These are phyloP conservation scores for Scolopax bukidnonensis DNA, from an alignment of 2,797 vertebrate species.

Conservation along the genomic window DNA sequence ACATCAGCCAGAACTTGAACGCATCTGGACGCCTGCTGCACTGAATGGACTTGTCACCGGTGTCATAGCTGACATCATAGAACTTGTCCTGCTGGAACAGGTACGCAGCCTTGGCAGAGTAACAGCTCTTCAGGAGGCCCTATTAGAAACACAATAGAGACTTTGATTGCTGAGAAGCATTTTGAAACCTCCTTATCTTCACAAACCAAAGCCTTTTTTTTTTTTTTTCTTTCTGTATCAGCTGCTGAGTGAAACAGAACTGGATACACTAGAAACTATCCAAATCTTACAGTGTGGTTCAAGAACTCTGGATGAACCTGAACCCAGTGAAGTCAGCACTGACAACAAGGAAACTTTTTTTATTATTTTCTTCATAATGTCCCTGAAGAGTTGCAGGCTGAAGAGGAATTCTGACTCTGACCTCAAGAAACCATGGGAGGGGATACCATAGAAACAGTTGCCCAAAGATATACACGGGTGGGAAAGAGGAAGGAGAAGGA, in stretches of 20 bases:
- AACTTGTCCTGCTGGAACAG: constrained; percentile 91
- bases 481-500: background rate
- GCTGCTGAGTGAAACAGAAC: background rate
- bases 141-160: constrained; percentile 22
- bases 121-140: constrained; percentile 85
- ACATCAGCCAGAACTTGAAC: constrained; percentile 89
- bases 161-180: background rate
- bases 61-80: constrained; percentile 87
- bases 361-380: background rate
- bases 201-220: background rate
- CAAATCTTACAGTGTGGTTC: background rate
- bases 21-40: constrained; percentile 86
- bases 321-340: background rate
- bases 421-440: background rate
- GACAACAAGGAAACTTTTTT: background rate
- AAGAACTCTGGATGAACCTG: background rate
- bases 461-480: background rate
- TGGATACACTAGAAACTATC: background rate
- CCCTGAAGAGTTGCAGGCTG: background rate
- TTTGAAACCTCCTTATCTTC: background rate
- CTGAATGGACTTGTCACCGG: constrained; percentile 87
- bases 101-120: constrained; percentile 84
- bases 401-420: background rate
- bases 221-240: background rate
- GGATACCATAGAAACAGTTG: background rate